Percentiles rank a stretch among this genome's conserved stretches.
Evolutionary conservation across 2,888 invertebrate genomes (phyloP).

Genomic region (Bursaphelenchus okinawaensis): DNA sequence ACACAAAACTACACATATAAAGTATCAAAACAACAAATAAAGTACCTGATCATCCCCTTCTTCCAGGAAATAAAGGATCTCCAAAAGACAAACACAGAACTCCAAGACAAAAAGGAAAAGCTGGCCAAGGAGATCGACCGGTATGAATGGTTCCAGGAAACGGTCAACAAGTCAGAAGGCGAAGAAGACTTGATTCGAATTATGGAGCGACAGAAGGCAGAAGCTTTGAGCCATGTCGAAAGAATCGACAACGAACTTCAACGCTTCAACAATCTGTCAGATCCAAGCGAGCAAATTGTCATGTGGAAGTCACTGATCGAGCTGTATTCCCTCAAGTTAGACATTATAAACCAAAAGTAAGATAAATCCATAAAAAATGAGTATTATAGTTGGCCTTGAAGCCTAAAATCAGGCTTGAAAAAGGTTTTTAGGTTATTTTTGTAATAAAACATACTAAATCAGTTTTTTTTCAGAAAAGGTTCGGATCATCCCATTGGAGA

Average conservation of each 20-base stretch:
- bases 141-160: neutral
- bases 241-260: slow-evolving; percentile 12
- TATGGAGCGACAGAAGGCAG: neutral
- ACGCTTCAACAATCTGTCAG: slow-evolving; percentile 8
- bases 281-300: slow-evolving; percentile 24
- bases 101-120: neutral
- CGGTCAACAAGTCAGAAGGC: neutral
- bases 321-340: slow-evolving; percentile 29
- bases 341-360: slow-evolving; percentile 16
- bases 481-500: neutral
- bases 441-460: too few relatives aligned
- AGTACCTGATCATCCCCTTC: too few relatives aligned
- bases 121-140: neutral
- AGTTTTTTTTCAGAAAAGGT: neutral
- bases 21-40: too few relatives aligned
- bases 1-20: too few relatives aligned
- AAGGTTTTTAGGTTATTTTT: too few relatives aligned
- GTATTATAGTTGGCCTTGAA: too few relatives aligned
- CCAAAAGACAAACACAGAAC: neutral
- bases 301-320: slow-evolving; percentile 34
- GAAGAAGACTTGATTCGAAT: neutral
- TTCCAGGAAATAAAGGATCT: neutral
- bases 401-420: too few relatives aligned
- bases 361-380: neutral
- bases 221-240: slow-evolving; percentile 11